A percentile compares a stretch with the other conserved stretches of the same genome.
These are phyloP conservation scores for Triplophysa yarkandensis DNA, from an alignment of 2,797 vertebrate species.

Conservation along the genomic window DNA sequence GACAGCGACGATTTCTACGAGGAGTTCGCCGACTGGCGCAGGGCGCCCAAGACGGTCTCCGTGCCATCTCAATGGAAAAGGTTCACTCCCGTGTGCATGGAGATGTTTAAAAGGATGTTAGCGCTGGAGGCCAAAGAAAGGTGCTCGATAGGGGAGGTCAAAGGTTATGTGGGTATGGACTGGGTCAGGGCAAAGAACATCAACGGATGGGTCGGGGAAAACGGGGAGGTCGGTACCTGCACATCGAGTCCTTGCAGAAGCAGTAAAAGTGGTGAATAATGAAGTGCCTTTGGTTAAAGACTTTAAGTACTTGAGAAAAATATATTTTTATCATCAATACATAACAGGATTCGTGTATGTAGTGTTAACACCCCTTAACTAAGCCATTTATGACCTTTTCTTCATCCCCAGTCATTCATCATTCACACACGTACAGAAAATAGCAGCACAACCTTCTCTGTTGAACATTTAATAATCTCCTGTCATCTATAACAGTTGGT, in stretches of 20 bases:
- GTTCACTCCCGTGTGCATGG: slow-evolving; percentile 76
- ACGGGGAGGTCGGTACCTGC: slow-evolving; percentile 31
- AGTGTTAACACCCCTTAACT: slow-evolving; percentile 7
- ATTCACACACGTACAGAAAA: slow-evolving; percentile 21
- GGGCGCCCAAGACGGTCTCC: slow-evolving; percentile 53
- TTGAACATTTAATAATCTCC: slow-evolving; percentile 52
- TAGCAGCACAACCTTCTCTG: slow-evolving; percentile 42
- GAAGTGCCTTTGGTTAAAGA: too few relatives aligned
- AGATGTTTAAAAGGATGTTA: slow-evolving; percentile 78
- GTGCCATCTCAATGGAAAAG: slow-evolving; percentile 75
- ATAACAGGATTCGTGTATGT: slow-evolving; percentile 16
- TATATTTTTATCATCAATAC: neutral
- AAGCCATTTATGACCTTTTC: slow-evolving; percentile 34
- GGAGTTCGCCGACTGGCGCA: slow-evolving; percentile 78
- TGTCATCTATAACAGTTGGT: slow-evolving; percentile 60
- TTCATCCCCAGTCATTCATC: slow-evolving; percentile 14
- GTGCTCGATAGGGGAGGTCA: slow-evolving; percentile 69
- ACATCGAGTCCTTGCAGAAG: slow-evolving; percentile 47
- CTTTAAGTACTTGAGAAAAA: too few relatives aligned
- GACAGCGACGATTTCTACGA: slow-evolving; percentile 72
- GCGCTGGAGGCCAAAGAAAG: slow-evolving; percentile 68
- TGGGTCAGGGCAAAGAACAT: slow-evolving; percentile 68
- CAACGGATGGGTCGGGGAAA: slow-evolving; percentile 43
- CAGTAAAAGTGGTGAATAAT: slow-evolving; percentile 40
- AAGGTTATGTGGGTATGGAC: slow-evolving; percentile 70